A percentile compares a stretch with the other conserved stretches of the same genome.
Conservation (phyloP, 37 sponge, comb jelly and placozoan species). For the Petrosia ficiformis region DNA sequence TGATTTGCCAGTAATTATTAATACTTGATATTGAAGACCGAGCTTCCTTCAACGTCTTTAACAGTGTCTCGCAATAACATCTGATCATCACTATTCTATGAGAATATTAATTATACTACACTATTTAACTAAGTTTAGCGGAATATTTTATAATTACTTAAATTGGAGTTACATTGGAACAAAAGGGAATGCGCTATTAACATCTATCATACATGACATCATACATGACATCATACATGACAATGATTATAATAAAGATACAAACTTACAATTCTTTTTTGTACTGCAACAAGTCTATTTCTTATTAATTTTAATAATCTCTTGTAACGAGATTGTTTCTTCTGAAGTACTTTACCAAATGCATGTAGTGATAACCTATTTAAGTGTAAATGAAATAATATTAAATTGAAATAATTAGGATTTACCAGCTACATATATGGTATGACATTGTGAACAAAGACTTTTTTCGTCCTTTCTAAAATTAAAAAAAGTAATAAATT, state of each 20-base stretch:
- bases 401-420: not conserved
- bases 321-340: not conserved
- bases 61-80: not conserved
- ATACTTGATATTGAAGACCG: not conserved
- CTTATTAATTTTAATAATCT: not conserved
- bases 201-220: no score
- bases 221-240: not conserved
- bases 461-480: no score
- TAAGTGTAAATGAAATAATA: not conserved
- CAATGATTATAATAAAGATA: not conserved
- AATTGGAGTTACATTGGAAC: no score
- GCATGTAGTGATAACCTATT: not conserved
- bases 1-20: not conserved
- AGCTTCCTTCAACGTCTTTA: not conserved
- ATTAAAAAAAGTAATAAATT: no score
- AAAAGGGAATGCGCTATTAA: no score
- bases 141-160: no score
- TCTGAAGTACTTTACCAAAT: not conserved
- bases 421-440: no score
- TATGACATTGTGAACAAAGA: no score
- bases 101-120: no score
- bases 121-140: no score
- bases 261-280: not conserved
- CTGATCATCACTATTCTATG: not conserved
- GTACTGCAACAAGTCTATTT: not conserved